These are phyloP conservation scores for Sciurus niger DNA, from an alignment of 2,113 vertebrate genomes.

Conservation along the genomic window DNA sequence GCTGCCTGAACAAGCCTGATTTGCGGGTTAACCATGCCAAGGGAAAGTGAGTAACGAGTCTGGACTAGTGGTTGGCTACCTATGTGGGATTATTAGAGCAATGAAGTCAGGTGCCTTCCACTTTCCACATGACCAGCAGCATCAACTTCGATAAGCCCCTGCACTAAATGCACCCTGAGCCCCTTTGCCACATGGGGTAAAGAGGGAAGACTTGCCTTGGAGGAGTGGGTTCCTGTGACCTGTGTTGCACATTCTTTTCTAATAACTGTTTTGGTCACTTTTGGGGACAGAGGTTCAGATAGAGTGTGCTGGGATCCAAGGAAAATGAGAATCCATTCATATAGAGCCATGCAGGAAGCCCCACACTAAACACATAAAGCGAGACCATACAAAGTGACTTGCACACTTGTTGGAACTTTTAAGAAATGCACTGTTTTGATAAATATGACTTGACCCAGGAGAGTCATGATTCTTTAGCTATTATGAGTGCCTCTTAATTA, in stretches of 20 bases:
- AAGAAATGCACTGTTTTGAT: neutral
- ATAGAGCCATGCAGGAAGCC: neutral
- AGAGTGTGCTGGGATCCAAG: neutral
- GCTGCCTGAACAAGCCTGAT: slow-evolving; percentile 52
- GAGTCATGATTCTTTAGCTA: neutral
- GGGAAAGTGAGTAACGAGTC: slow-evolving; percentile 52
- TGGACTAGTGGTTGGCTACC: neutral
- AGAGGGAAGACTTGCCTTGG: too few relatives aligned
- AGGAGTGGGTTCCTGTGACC: neutral
- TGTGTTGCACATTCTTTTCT: neutral
- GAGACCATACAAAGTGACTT: neutral
- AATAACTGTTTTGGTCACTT: neutral
- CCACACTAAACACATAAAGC: neutral
- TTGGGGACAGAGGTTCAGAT: neutral
- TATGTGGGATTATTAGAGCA: neutral
- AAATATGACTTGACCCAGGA: neutral
- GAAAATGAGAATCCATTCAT: neutral
- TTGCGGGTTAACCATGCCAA: slow-evolving; percentile 56
- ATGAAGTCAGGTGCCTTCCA: neutral
- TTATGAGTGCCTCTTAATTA: neutral
- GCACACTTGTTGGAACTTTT: neutral
- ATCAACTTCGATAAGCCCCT: neutral
- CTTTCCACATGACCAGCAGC: neutral
- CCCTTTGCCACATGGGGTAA: rapidly evolving
- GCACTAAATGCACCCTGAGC: too few relatives aligned